Evolutionary conservation across 2,888 invertebrate species (phyloP).

Genomic region (Acanthococcus lagerstroemiae): DNA sequence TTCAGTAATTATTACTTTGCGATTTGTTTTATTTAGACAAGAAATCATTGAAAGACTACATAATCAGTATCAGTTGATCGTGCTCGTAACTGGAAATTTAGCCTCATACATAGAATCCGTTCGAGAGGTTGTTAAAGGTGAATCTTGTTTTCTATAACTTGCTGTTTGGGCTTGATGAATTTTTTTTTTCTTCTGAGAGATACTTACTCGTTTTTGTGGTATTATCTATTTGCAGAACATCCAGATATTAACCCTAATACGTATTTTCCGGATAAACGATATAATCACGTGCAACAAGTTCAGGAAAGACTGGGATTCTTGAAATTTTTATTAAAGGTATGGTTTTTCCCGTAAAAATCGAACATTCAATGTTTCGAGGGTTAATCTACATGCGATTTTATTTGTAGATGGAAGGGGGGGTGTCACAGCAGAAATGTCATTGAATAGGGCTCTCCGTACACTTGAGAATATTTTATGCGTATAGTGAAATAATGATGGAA

Average conservation of each 20-base stretch:
- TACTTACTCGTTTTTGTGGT: not conserved
- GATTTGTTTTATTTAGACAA: constrained; percentile 45
- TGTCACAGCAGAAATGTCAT: no score
- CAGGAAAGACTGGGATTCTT: constrained; percentile 89
- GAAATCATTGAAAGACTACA: constrained; percentile 83
- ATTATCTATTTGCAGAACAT: constrained; percentile 48
- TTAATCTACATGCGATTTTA: no score
- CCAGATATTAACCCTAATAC: constrained; percentile 67
- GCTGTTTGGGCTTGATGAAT: not conserved
- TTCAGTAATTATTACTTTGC: not conserved
- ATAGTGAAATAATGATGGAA: no score
- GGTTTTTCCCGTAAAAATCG: no score
- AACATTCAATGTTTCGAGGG: no score
- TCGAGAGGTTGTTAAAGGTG: constrained; percentile 51
- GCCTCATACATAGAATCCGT: constrained; percentile 83
- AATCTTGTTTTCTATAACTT: constrained; percentile 23
- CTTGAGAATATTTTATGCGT: no score
- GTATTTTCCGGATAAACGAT: constrained; percentile 75
- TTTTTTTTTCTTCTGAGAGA: not conserved
- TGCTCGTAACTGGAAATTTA: constrained; percentile 85
- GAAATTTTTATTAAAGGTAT: constrained; percentile 69
- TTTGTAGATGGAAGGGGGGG: no score
- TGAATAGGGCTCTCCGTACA: no score
- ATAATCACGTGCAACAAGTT: constrained; percentile 84
- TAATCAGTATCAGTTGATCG: constrained; percentile 82